Evolutionary conservation across 2,797 vertebrate genomes (phyloP), one percentile per base, ranked within the genome.

Genomic region (Squalus acanthias): DNA sequence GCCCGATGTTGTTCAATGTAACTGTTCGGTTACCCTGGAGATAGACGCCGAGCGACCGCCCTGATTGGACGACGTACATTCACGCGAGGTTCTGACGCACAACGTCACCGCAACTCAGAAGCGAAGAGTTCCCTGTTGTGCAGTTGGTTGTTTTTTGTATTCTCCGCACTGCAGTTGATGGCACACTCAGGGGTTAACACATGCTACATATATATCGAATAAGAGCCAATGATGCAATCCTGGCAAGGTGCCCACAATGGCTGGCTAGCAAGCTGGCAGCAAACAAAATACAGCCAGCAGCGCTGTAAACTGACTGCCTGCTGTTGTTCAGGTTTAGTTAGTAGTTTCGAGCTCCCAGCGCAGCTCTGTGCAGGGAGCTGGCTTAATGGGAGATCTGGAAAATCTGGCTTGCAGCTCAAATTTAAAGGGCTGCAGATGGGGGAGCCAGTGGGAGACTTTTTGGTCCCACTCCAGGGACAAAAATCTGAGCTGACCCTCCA

Each of bases 1-100:
- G 0, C 39, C 3, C 12, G 1, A 1, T 74, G 94, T 95, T 76
- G 94, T 60, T 53, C 33, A 33, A 17, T 95, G 50, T 7, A 95
- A 60, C 70, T 17, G 26, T 95, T 33, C 53, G 26, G 94, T 95
- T 76, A 57, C 94, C 94, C 13, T 95, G 94, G 94, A 29, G 46
- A 95, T 67, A 12, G 46, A 33, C 39, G 46, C 22, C 69, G 26
- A 60, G 7, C 13, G 46, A n/a, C 46, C 46, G 33, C 0, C 10
- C 70, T 46, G 65, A 95, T 95, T 95, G 67, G 93, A 13, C 46
- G n/a, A 26, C 53, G 89, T 85, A 20, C 50, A 50, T 85, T 74
- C 39, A 1, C 79, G 15, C 13, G 79, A 46, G 39, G 82, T 9
- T 85, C 82, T 24, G 22, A 9, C 33, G 60, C 33, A 92, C 33